phyloP scores from a whole-genome alignment of 35 echinoderm and acorn worm genomes.

The Chiridota heheva region DNA sequence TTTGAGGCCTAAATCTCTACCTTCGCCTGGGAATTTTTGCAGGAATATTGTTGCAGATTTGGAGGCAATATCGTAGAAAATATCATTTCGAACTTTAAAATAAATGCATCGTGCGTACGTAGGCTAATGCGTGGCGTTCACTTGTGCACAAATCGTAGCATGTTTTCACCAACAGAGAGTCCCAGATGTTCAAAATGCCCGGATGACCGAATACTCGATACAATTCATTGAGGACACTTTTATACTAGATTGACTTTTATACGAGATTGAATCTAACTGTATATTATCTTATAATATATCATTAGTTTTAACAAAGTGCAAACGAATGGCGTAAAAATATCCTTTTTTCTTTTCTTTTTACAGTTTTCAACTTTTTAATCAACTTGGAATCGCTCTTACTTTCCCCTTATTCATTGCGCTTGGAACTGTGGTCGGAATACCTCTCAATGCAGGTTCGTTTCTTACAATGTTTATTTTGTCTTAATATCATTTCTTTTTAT shows the following conservation, averaged over 20 bases:
- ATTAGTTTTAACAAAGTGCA: neutral
- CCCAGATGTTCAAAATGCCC: neutral
- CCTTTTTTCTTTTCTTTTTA: slow-evolving; percentile 8
- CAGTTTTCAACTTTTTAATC: slow-evolving; percentile 92
- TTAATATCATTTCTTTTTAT: too few relatives aligned
- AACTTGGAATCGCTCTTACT: slow-evolving; percentile 91
- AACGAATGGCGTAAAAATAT: neutral
- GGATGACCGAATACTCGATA: neutral
- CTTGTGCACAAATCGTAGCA: too few relatives aligned
- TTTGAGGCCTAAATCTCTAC: too few relatives aligned
- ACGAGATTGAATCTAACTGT: too few relatives aligned
- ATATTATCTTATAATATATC: too few relatives aligned
- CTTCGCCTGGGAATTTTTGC: too few relatives aligned
- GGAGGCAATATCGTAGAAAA: too few relatives aligned
- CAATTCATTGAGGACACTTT: neutral
- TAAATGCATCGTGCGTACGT: too few relatives aligned
- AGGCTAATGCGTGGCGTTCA: too few relatives aligned
- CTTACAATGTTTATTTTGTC: neutral
- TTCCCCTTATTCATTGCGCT: slow-evolving; percentile 90
- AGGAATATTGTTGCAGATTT: too few relatives aligned
- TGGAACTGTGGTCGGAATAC: slow-evolving; percentile 87
- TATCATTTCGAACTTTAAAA: too few relatives aligned
- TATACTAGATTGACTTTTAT: neutral
- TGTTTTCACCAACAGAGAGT: too few relatives aligned
- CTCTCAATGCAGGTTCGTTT: slow-evolving; percentile 82